These are phyloP conservation scores for Sesia bembeciformis DNA, from an alignment of 2,888 invertebrate species.

Conservation along the genomic window DNA sequence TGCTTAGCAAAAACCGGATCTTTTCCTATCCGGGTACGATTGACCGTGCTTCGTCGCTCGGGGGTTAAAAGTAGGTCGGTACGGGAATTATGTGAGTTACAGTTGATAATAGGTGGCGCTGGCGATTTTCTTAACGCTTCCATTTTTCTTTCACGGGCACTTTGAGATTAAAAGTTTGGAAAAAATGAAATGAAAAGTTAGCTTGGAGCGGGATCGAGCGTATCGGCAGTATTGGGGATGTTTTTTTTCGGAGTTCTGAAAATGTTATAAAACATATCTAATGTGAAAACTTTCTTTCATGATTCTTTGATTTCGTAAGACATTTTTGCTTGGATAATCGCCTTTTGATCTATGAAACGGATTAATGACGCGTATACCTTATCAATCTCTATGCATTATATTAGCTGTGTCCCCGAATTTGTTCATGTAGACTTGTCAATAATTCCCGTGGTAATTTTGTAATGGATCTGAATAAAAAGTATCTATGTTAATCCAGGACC, in stretches of 20 bases:
- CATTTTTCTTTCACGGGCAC: slow-evolving; percentile 73
- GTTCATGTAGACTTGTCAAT: too few species aligned
- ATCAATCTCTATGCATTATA: too few species aligned
- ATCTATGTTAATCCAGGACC: too few species aligned
- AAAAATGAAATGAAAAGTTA: slow-evolving; percentile 68
- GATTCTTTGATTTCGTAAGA: too few species aligned
- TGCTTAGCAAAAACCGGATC: not conserved
- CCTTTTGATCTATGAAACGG: too few species aligned
- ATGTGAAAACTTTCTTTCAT: too few species aligned
- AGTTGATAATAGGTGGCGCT: slow-evolving; percentile 70
- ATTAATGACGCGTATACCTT: too few species aligned
- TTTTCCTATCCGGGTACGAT: not conserved
- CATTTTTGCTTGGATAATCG: too few species aligned
- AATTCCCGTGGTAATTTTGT: too few species aligned
- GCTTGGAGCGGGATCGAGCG: slow-evolving; percentile 26
- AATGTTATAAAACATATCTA: not conserved
- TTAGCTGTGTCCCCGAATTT: too few species aligned
- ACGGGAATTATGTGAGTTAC: slow-evolving; percentile 36
- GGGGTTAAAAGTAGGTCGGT: slow-evolving; percentile 10
- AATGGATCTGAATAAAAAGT: too few species aligned
- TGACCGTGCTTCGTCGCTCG: not conserved
- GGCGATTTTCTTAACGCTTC: slow-evolving; percentile 66
- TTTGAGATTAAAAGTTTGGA: slow-evolving; percentile 73
- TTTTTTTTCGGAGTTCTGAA: not conserved
- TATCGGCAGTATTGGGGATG: slow-evolving; percentile 38